phyloP scores from a whole-genome alignment of 2,797 vertebrate species.

The Parauchenoglanis punctatus region DNA sequence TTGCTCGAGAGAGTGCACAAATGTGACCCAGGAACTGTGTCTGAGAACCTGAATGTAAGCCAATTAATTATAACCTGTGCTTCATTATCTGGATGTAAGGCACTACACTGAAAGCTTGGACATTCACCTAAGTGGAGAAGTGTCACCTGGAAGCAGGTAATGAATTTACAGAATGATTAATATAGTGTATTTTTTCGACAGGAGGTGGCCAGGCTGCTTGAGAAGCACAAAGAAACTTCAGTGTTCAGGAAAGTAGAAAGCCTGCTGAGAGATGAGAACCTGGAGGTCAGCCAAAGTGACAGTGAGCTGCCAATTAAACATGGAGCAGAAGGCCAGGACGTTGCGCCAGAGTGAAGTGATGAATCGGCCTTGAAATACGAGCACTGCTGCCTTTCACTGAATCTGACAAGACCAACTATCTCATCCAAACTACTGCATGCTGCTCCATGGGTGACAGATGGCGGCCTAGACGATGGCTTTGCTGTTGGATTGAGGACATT shows the following conservation, averaged over 20 bases:
- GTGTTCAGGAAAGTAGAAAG: slow-evolving; percentile 65
- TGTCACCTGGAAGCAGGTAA: slow-evolving; percentile 6
- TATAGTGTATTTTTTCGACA: slow-evolving; percentile 45
- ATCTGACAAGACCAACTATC: slow-evolving; percentile 31
- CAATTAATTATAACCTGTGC: slow-evolving; percentile 19
- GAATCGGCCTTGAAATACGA: slow-evolving; percentile 21
- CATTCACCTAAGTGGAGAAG: neutral
- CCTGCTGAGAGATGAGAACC: slow-evolving; percentile 64
- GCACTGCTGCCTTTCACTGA: slow-evolving; percentile 31
- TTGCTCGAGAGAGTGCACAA: slow-evolving; percentile 65
- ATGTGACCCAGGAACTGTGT: slow-evolving; percentile 53
- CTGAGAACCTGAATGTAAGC: slow-evolving; percentile 71
- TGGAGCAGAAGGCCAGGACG: slow-evolving; percentile 28
- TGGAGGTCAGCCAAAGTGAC: slow-evolving; percentile 46
- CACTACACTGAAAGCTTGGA: neutral
- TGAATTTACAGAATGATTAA: slow-evolving; percentile 8
- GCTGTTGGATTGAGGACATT: slow-evolving; percentile 6
- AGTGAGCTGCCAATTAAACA: slow-evolving; percentile 43
- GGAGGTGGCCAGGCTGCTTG: slow-evolving; percentile 62
- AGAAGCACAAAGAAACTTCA: slow-evolving; percentile 66
- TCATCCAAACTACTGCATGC: slow-evolving; percentile 31
- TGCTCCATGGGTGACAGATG: slow-evolving; percentile 19
- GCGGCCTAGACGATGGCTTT: neutral
- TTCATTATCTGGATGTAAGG: slow-evolving; percentile 15
- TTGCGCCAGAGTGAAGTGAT: slow-evolving; percentile 32